Base-by-base conservation (phyloP, 1,140 invertebrate species). In the Mylabris phalerata region DNA sequence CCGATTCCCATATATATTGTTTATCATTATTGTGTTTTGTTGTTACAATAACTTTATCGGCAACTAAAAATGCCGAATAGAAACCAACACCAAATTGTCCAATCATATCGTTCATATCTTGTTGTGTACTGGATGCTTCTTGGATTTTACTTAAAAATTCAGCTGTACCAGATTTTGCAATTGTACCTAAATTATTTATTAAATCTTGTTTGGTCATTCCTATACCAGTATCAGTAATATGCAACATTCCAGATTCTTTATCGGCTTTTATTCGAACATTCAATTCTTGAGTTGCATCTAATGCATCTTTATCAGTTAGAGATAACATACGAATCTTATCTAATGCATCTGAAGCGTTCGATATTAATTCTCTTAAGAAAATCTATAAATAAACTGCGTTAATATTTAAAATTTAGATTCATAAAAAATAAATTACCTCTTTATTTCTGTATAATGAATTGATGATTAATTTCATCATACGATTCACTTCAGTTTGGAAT, bases 381-480 rank as follows among this genome's bases (percentile, higher is more conserved):
- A 99, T 98, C 84, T 90, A 75, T 4, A 77, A 77, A 62, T 60
- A 50, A 19, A 19, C 1, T 19, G 19, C 19, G 19, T 19, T 19
- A 19, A 19, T 19, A 19, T 19, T 19, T 19, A 19, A 19, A 19
- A 19, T 19, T 19, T 19, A 19, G 19, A 19, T 19, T 19, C 19
- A 19, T 19, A 19, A 19, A 19, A 19, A 19, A 19, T 19, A 44
- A 61, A 61, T 60, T 72, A 88, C 87, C 80, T 99, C 96, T 77
- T 99, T 98, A 75, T 98, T 98, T 63, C 93, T 85, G 75, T 98
- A 98, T 0, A 98, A 79, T 0, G 95, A 98, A 78, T 98, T 98
- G 70, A 98, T 98, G 72, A 98, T 98, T 13, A 98, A 82, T 78
- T 98, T 98, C 96, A 98, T 98, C 94, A 98, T 98, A 32, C 96